A percentile compares a stretch with the other conserved stretches of the same genome.
Conservation (phyloP, 2,797 vertebrate species). For the Sebastes taczanowskii region DNA sequence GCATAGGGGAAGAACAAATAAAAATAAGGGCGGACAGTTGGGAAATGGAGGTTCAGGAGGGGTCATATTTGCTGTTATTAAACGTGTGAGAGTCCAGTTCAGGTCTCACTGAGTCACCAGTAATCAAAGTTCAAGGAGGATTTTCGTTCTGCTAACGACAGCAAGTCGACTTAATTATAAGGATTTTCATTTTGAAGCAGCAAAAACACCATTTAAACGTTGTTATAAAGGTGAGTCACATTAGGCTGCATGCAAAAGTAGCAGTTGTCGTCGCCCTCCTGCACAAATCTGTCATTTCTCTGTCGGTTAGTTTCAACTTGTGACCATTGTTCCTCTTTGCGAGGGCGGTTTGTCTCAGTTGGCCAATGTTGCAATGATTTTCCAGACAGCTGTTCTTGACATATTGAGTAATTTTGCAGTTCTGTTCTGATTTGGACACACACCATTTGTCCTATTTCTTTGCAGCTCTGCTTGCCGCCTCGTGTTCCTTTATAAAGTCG, state of each 20-base stretch:
- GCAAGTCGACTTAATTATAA: not conserved
- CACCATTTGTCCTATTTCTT: conserved; percentile 1
- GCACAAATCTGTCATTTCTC: not conserved
- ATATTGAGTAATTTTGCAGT: conserved; percentile 25
- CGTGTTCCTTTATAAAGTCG: not conserved
- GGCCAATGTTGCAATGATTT: conserved; percentile 34
- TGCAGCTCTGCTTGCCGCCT: not conserved
- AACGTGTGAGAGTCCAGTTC: not conserved
- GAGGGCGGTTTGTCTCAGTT: not conserved
- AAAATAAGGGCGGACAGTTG: not conserved
- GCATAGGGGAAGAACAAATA: conserved; percentile 3
- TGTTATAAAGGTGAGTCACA: not conserved
- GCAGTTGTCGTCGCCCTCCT: not conserved
- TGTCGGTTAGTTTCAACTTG: conserved; percentile 12
- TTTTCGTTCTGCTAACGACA: not conserved
- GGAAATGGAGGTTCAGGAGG: not conserved
- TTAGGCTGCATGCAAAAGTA: not conserved
- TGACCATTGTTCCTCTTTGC: conserved; percentile 32
- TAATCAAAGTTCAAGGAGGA: not conserved
- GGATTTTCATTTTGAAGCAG: not conserved
- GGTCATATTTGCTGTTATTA: conserved; percentile 5
- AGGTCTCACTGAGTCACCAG: not conserved
- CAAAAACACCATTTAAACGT: not conserved
- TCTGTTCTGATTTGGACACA: not conserved
- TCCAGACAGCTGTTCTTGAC: conserved; percentile 15